These are phyloP conservation scores for Chiroxiphia lanceolata DNA, from an alignment of 2,797 vertebrate species.

Conservation along the genomic window DNA sequence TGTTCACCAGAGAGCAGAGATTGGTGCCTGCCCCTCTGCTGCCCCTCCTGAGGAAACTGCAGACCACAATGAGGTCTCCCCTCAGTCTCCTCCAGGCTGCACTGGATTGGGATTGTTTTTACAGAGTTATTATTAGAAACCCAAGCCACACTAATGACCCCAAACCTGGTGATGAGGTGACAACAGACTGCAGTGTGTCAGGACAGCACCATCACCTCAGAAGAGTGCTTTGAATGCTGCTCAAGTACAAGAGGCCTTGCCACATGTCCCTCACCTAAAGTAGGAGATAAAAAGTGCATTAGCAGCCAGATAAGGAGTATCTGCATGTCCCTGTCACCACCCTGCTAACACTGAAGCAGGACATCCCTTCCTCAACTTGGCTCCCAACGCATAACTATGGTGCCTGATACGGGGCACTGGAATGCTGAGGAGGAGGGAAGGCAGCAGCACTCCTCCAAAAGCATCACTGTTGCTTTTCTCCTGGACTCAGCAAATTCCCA, in stretches of 20 bases:
- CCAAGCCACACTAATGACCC: neutral
- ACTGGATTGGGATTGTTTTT: neutral
- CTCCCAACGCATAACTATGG: fast-evolving
- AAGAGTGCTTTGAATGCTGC: neutral
- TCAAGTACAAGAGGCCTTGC: neutral
- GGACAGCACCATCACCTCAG: neutral
- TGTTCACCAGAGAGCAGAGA: neutral
- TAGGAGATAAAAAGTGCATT: slow-evolving; percentile 34
- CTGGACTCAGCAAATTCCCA: neutral
- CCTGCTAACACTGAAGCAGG: neutral
- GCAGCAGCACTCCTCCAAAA: neutral
- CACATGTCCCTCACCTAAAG: neutral
- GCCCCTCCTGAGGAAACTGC: neutral
- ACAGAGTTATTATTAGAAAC: neutral
- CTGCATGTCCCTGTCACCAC: neutral
- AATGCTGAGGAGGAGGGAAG: neutral
- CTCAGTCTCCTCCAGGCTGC: neutral
- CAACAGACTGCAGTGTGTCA: neutral
- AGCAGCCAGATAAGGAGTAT: slow-evolving; percentile 1
- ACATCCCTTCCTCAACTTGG: neutral
- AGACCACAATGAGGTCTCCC: neutral
- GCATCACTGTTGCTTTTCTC: neutral
- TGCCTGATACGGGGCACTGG: neutral
- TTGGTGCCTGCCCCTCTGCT: neutral
- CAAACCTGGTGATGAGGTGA: neutral